A percentile compares a stretch with the other conserved stretches of the same genome.
phyloP scores from a whole-genome alignment of 2,797 vertebrate species.

The Heterohyrax brucei region DNA sequence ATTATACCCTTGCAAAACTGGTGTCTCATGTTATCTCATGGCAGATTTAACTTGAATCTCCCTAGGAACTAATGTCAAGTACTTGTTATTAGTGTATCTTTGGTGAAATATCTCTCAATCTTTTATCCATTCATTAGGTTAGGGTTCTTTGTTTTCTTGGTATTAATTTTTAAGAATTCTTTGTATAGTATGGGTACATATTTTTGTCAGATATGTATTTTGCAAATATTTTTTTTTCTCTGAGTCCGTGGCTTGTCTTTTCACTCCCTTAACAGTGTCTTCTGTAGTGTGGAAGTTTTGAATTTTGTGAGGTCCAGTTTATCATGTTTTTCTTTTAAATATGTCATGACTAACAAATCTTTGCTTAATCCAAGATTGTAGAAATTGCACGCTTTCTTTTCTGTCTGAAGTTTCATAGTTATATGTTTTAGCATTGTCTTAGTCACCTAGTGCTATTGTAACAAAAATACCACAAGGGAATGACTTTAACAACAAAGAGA shows the following conservation, averaged over 20 bases:
- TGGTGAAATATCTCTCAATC: not conserved
- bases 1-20: not conserved
- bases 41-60: not conserved
- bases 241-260: not conserved
- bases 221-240: slow-evolving; percentile 34
- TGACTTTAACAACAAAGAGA: no score
- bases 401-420: not conserved
- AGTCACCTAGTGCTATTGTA: no score
- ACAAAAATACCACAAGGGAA: no score
- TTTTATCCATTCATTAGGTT: not conserved
- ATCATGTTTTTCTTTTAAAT: not conserved
- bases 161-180: not conserved
- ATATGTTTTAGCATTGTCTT: not conserved
- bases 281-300: not conserved
- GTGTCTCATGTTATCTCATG: not conserved
- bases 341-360: not conserved
- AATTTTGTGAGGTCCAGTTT: not conserved
- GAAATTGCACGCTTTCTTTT: not conserved
- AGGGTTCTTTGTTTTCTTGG: not conserved
- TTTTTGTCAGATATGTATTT: not conserved
- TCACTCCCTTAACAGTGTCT: not conserved
- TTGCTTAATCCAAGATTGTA: not conserved
- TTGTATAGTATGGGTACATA: not conserved
- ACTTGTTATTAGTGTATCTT: not conserved
- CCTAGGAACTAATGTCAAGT: not conserved